Percentiles rank a stretch among this genome's conserved stretches.
Conservation (phyloP, 2,113 vertebrate genomes). For the Odocoileus hemionus region DNA sequence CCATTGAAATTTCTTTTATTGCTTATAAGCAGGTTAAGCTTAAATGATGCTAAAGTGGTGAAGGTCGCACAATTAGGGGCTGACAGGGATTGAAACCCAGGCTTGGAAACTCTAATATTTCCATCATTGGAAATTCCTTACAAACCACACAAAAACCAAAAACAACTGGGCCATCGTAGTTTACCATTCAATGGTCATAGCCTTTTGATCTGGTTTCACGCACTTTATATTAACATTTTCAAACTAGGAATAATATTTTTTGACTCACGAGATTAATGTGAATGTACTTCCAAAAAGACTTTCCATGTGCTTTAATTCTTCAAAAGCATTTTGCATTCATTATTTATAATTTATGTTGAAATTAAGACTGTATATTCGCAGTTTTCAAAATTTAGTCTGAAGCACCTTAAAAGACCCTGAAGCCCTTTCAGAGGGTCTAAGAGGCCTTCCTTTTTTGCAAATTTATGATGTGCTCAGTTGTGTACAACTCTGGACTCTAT, state of each 20-base stretch:
- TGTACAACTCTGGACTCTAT: not conserved
- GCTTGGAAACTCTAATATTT: not conserved
- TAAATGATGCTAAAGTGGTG: not conserved
- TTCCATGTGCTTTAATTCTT: not conserved
- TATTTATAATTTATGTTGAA: not conserved
- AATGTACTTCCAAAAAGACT: rapidly evolving
- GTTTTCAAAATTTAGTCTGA: not conserved
- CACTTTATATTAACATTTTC: not conserved
- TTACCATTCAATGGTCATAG: not conserved
- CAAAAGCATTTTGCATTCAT: not conserved
- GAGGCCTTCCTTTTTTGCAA: not conserved
- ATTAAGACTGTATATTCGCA: not conserved
- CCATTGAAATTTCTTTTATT: not conserved
- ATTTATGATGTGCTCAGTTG: not conserved
- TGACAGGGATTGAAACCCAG: not conserved
- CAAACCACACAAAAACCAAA: not conserved
- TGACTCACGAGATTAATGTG: not conserved
- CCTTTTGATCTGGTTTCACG: not conserved
- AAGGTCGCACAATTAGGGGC: not conserved
- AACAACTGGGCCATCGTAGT: not conserved
- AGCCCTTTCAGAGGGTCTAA: not conserved
- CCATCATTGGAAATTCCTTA: not conserved
- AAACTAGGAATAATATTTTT: not conserved
- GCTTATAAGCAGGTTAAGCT: not conserved
- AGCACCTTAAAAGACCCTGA: not conserved